These are phyloP conservation scores for Ferrisia virgata DNA, from an alignment of 2,888 invertebrate species.

Conservation along the genomic window DNA sequence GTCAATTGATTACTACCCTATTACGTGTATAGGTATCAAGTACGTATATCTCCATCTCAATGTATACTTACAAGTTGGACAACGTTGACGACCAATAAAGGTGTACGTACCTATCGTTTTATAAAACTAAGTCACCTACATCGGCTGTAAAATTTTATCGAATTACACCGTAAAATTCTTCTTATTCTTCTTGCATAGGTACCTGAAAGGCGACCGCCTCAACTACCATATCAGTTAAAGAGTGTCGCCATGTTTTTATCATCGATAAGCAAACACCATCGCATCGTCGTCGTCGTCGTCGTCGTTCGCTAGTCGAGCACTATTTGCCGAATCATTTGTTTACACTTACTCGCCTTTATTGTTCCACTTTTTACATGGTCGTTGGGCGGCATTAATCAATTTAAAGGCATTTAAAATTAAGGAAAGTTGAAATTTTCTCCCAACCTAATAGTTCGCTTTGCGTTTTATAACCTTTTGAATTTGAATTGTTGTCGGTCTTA, in stretches of 20 bases:
- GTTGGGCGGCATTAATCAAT: neutral
- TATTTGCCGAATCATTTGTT: neutral
- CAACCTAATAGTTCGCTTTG: neutral
- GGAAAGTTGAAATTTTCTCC: constrained; percentile 5
- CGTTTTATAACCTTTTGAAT: constrained; percentile 39
- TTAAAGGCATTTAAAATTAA: constrained; percentile 5
- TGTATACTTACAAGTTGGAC: no score
- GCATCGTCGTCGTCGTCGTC: no score
- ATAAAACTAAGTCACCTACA: neutral
- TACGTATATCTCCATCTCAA: no score
- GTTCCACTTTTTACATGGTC: neutral
- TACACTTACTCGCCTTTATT: neutral
- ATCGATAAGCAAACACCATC: neutral
- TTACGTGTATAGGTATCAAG: no score
- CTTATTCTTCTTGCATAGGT: neutral
- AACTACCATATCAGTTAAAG: neutral
- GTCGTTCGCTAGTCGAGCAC: no score
- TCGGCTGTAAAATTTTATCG: neutral
- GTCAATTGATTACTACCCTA: neutral
- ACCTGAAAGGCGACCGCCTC: neutral
- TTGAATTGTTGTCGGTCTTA: constrained; percentile 43
- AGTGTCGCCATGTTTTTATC: neutral
- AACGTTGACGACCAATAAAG: no score
- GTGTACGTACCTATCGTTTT: neutral
- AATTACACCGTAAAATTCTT: neutral